phyloP scores from a whole-genome alignment of 2,797 vertebrate species.

The Onychomys leucogaster region DNA sequence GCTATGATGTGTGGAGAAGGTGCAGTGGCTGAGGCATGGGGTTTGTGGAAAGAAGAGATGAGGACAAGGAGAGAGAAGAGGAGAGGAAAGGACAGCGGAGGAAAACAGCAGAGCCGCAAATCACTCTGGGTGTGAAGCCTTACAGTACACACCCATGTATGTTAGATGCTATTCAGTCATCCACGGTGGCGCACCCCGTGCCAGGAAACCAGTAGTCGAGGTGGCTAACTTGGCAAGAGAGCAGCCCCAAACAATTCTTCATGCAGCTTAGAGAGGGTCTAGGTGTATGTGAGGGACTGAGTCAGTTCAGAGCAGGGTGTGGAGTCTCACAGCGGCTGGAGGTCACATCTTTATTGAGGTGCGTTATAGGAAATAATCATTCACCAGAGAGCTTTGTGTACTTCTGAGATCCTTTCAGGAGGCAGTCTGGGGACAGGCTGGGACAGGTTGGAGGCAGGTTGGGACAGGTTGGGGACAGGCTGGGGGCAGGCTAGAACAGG shows the following conservation, averaged over 20 bases:
- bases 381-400: not conserved
- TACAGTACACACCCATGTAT: not conserved
- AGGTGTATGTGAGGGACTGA: not conserved
- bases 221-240: not conserved
- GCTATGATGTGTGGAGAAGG: not conserved
- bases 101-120: not conserved
- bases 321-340: not conserved
- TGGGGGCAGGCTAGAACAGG: not conserved
- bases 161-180: not conserved
- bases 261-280: not conserved
- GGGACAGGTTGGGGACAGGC: not conserved
- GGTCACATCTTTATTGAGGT: conserved; percentile 33
- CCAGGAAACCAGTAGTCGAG: not conserved
- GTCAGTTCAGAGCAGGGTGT: not conserved
- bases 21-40: not conserved
- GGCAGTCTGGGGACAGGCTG: not conserved
- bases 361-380: not conserved
- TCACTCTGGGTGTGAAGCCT: not conserved
- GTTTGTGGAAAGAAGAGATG: not conserved
- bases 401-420: not conserved
- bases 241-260: not conserved
- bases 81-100: not conserved
- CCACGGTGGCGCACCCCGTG: not conserved
- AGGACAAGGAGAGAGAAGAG: not conserved
- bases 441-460: too few species aligned